Percentiles rank a stretch among this genome's conserved stretches.
phyloP scores from a whole-genome alignment of 1,140 invertebrate species.

The Diplogasteroides magnus region DNA sequence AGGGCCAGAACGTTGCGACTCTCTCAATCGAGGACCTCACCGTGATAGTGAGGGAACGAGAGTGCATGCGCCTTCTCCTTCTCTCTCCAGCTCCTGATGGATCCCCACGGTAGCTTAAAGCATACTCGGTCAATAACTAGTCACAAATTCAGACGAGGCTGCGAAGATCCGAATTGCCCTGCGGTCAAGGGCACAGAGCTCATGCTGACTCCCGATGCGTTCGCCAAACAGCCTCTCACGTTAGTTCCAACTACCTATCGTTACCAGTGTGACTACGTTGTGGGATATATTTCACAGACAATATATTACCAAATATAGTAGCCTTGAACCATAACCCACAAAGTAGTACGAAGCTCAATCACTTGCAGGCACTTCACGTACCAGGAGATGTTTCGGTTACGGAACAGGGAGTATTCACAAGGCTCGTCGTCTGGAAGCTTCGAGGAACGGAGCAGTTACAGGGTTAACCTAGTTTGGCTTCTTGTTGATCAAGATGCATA shows the following conservation, averaged over 20 bases:
- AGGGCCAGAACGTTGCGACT: slow-evolving; percentile 80
- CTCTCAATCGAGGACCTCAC: slow-evolving; percentile 87
- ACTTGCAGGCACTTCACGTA: slow-evolving; percentile 23
- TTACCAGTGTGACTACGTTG: slow-evolving; percentile 25
- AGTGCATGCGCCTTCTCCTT: slow-evolving; percentile 75
- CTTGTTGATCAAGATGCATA: neutral
- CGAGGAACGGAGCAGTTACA: slow-evolving; percentile 7
- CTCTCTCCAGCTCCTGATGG: slow-evolving; percentile 72
- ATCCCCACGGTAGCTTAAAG: slow-evolving; percentile 59
- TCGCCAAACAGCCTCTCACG: slow-evolving; percentile 48
- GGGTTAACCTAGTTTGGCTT: slow-evolving; percentile 16
- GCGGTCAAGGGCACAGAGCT: slow-evolving; percentile 47
- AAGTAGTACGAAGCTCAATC: slow-evolving; percentile 9
- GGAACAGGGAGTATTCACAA: slow-evolving; percentile 37
- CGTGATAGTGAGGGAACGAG: slow-evolving; percentile 81
- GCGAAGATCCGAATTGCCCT: slow-evolving; percentile 51
- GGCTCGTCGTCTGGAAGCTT: slow-evolving; percentile 32
- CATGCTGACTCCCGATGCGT: slow-evolving; percentile 49
- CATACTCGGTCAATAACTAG: neutral
- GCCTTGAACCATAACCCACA: too few relatives aligned
- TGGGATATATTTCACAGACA: slow-evolving; percentile 43
- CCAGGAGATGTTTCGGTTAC: slow-evolving; percentile 46
- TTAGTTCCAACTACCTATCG: slow-evolving; percentile 13
- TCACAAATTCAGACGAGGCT: slow-evolving; percentile 47
- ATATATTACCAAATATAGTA: too few relatives aligned